Evolutionary conservation across 2,888 invertebrate species (phyloP), one percentile per base, ranked within the genome.

Genomic region (Prenolepis imparis): DNA sequence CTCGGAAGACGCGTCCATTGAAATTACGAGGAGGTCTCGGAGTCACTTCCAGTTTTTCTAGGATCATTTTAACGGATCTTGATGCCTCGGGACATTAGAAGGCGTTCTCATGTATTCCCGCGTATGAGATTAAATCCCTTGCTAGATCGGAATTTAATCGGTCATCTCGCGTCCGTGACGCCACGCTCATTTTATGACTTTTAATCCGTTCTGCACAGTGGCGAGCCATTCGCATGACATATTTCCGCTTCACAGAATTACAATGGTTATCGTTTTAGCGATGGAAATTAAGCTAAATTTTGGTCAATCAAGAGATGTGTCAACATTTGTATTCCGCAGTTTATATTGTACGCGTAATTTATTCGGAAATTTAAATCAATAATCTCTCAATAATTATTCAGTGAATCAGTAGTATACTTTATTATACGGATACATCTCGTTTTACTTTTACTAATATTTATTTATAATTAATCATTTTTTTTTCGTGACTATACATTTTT

Each of bases 71-170:
- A 77, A 77, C 82, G 82, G 82, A 24, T 82, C 83, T 85, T 83
- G 83, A 57, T 87, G 87, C 73, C 87, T 74, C 66, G 74, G 78
- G 86, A 83, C 78, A 70, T 87, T 83, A 87, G 83, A 70, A 82
- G 83, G 81, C 87, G 85, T 87, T 83, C 82, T 70, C 61, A 41
- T 41, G 52, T 66, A 48, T 55, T 55, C 67, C 32, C 74, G 41
- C 68, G 83, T 52, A 70, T 36, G 70, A 78, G 70, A 78, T 80
- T 80, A 80, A 80, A 80, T 80, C 44, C 44, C 44, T 70, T 9
- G 44, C 59, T 36, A 80, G 70, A 80, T 80, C 78, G 70, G 70
- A 80, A 80, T 80, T 80, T 80, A 80, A 80, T 70, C 78, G 59
- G 24, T n/a, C 36, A 59, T 24, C 59, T 80, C 59, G 44, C 44